Conservation (phyloP, 2,888 invertebrate species). For the Heliconius cydno region DNA sequence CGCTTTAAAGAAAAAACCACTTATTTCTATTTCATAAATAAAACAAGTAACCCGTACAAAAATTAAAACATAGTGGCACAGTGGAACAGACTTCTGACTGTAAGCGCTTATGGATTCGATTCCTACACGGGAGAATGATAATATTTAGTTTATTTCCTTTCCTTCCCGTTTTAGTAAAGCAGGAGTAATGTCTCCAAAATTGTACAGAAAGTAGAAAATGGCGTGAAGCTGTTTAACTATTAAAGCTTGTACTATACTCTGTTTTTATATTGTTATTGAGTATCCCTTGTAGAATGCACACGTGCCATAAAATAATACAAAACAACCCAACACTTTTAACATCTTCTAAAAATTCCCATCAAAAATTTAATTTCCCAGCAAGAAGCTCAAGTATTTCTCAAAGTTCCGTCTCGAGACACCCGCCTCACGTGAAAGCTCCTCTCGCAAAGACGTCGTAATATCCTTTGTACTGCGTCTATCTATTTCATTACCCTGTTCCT, state of each 20-base stretch:
- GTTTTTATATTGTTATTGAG: background rate
- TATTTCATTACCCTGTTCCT: constrained; percentile 38
- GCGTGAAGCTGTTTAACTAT: background rate
- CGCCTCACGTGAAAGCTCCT: constrained; percentile 22
- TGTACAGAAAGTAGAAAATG: no score
- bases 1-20: no score
- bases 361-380: constrained; percentile 23
- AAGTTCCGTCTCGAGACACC: constrained; percentile 24
- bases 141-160: no score
- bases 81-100: no score
- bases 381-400: constrained; percentile 24
- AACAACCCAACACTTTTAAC: background rate
- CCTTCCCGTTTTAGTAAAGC: no score
- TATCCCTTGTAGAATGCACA: no score
- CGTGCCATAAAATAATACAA: background rate
- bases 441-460: constrained; percentile 38
- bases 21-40: no score
- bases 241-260: background rate
- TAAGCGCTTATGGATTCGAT: no score
- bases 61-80: no score
- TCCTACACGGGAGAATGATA: no score
- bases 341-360: background rate
- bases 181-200: no score
- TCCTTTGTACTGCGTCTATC: constrained; percentile 36
- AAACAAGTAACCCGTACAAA: no score